phyloP scores from a whole-genome alignment of 2,888 invertebrate genomes.

The Anorthoa munda region DNA sequence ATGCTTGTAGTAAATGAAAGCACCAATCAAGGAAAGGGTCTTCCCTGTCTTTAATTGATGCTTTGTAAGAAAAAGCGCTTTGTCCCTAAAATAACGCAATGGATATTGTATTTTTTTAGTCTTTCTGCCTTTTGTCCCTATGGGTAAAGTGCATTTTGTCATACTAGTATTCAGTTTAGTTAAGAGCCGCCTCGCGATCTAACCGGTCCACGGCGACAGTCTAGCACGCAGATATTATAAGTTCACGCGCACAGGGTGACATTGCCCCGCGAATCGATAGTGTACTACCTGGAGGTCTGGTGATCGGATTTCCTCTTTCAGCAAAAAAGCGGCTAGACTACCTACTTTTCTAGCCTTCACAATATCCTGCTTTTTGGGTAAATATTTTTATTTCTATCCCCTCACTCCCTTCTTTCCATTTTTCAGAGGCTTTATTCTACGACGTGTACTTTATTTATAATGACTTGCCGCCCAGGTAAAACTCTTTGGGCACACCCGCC shows the following conservation, averaged over 20 bases:
- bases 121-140: neutral
- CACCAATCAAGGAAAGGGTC: too few species aligned
- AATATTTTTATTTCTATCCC: too few species aligned
- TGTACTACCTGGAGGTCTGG: slow-evolving; percentile 26
- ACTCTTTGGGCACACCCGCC: neutral
- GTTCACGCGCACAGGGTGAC: slow-evolving; percentile 26
- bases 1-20: too few species aligned
- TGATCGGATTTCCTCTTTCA: slow-evolving; percentile 19
- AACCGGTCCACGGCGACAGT: neutral
- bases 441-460: neutral
- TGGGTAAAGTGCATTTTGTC: neutral
- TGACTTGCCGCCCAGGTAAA: too few species aligned
- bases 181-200: neutral
- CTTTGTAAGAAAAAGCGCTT: neutral
- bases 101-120: neutral
- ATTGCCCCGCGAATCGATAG: slow-evolving; percentile 24
- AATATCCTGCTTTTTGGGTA: neutral
- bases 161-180: too few species aligned
- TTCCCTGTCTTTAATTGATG: neutral
- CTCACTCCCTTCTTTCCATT: neutral
- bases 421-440: neutral
- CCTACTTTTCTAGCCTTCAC: neutral
- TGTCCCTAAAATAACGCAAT: neutral
- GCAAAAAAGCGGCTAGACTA: neutral
- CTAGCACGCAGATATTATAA: slow-evolving; percentile 25